phyloP scores from a whole-genome alignment of 2,888 invertebrate species.

The Euplagia quadripunctaria region DNA sequence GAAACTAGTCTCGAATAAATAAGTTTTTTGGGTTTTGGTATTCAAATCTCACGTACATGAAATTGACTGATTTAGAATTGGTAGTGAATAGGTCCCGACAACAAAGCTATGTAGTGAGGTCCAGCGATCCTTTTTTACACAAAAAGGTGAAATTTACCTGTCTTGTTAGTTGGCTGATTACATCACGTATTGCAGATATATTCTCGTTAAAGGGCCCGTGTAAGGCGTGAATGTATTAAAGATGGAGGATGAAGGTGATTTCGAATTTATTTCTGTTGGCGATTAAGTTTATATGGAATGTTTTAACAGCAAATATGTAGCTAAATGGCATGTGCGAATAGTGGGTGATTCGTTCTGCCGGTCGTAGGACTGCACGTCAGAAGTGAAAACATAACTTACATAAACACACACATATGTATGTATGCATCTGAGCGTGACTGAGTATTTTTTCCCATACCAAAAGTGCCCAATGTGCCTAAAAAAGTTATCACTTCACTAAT shows the following conservation, averaged over 20 bases:
- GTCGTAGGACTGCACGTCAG: too few species aligned
- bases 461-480: too few species aligned
- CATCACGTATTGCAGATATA: slow-evolving; percentile 23
- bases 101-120: neutral
- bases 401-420: too few species aligned
- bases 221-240: slow-evolving; percentile 20
- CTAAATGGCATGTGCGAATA: slow-evolving; percentile 24
- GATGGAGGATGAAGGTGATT: slow-evolving; percentile 10
- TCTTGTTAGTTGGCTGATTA: slow-evolving; percentile 19
- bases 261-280: slow-evolving; percentile 11
- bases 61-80: neutral
- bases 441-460: too few species aligned
- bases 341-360: too few species aligned
- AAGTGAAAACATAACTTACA: too few species aligned
- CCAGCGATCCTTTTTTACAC: slow-evolving; percentile 7
- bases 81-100: neutral
- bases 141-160: slow-evolving; percentile 20
- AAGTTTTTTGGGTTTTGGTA: neutral
- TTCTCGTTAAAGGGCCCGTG: slow-evolving; percentile 22
- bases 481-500: too few species aligned
- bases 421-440: too few species aligned
- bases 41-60: neutral
- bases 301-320: neutral
- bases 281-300: neutral
- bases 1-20: neutral